Evolutionary conservation across 1,140 invertebrate genomes (phyloP).

Genomic region (Belonocnema kinseyi): DNA sequence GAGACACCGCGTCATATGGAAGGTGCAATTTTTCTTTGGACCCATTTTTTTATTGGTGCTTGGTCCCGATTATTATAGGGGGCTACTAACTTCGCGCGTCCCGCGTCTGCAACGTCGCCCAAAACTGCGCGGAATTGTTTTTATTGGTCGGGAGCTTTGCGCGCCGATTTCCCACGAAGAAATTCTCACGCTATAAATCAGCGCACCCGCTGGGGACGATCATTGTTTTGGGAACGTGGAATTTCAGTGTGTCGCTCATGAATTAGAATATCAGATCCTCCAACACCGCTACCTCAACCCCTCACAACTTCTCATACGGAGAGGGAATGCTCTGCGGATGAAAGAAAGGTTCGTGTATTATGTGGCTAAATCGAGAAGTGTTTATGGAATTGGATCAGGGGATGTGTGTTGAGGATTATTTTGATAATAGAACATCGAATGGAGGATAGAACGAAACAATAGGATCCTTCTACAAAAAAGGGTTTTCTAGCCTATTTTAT

Average conservation of each 20-base stretch:
- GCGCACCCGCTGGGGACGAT: slow-evolving; percentile 29
- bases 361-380: not conserved
- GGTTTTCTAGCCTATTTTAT: no score
- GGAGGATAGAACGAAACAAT: no score
- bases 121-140: slow-evolving; percentile 27
- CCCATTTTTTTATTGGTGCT: not conserved
- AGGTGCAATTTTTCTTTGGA: slow-evolving; percentile 14
- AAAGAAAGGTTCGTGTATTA: not conserved
- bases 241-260: slow-evolving; percentile 30
- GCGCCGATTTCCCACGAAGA: slow-evolving; percentile 30
- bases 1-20: slow-evolving; percentile 2
- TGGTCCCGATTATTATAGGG: slow-evolving; percentile 9
- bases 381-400: not conserved
- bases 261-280: slow-evolving; percentile 31
- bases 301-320: not conserved
- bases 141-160: slow-evolving; percentile 31
- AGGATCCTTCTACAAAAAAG: no score
- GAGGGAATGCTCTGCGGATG: slow-evolving; percentile 8
- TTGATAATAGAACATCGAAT: no score
- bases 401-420: no score
- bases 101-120: slow-evolving; percentile 20
- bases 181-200: slow-evolving; percentile 31
- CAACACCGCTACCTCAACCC: slow-evolving; percentile 19
- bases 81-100: slow-evolving; percentile 20
- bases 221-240: slow-evolving; percentile 30